phyloP scores from a whole-genome alignment of 1,140 invertebrate species.

The Conopomorpha cramerella region DNA sequence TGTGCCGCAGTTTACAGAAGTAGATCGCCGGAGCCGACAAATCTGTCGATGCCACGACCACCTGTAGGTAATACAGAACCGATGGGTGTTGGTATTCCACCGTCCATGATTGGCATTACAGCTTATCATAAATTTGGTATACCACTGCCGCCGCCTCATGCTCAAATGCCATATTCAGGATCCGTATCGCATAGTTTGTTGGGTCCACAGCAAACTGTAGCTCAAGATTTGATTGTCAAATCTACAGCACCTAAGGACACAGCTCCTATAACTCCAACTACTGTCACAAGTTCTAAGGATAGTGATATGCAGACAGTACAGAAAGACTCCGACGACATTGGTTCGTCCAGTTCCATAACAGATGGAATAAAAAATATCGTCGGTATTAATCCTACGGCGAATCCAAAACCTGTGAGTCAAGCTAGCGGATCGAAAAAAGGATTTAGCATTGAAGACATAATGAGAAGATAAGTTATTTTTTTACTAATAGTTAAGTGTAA shows the following conservation, averaged over 20 bases:
- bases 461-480: conserved; percentile 72
- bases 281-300: conserved; percentile 37
- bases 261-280: conserved; percentile 35
- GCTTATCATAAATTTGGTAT: conserved; percentile 53
- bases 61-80: conserved; percentile 23
- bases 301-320: conserved; percentile 12
- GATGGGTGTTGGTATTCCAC: conserved; percentile 27
- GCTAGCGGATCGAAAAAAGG: conserved; percentile 63
- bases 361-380: conserved; percentile 54
- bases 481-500: no score
- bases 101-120: conserved; percentile 40
- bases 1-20: conserved; percentile 44
- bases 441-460: conserved; percentile 76
- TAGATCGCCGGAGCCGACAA: conserved; percentile 55
- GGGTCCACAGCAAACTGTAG: conserved; percentile 49
- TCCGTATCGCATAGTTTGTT: conserved; percentile 32
- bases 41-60: conserved; percentile 49
- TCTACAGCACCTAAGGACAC: conserved; percentile 50
- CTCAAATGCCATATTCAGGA: conserved; percentile 40
- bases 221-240: conserved; percentile 57
- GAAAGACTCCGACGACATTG: conserved; percentile 28
- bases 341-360: conserved; percentile 36
- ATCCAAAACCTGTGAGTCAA: conserved; percentile 50
- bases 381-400: conserved; percentile 50
- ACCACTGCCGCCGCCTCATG: conserved; percentile 49